These are phyloP conservation scores for Luffia ferchaultella DNA, from an alignment of 2,888 invertebrate genomes.

Conservation along the genomic window DNA sequence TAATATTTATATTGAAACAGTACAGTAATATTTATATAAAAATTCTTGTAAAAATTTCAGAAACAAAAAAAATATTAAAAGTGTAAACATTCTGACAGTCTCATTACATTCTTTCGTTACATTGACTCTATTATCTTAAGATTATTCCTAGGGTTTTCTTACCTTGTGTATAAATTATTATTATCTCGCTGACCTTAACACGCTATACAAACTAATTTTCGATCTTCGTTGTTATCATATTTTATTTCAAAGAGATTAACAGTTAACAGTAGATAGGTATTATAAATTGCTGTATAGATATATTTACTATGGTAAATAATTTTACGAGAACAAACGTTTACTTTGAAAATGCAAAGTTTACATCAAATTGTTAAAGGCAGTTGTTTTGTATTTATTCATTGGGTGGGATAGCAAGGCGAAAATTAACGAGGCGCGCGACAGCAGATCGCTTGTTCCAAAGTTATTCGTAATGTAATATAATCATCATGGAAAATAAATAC, in stretches of 20 bases:
- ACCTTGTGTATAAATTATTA: no score
- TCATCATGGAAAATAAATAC: slow-evolving; percentile 41
- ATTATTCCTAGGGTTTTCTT: no score
- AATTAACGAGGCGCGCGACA: slow-evolving; percentile 30
- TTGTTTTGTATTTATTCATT: slow-evolving; percentile 2
- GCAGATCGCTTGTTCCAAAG: slow-evolving; percentile 33
- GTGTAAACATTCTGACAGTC: no score
- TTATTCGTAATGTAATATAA: slow-evolving; percentile 56
- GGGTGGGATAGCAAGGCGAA: slow-evolving; percentile 13
- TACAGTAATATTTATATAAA: no score
- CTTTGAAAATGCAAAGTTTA: neutral
- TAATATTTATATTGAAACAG: no score
- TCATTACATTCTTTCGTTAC: no score
- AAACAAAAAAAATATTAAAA: no score
- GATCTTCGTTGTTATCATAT: neutral
- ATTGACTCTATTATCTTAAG: no score
- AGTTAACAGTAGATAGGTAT: neutral
- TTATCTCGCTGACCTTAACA: no score
- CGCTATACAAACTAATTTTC: neutral
- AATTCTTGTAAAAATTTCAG: no score
- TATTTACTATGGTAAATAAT: neutral
- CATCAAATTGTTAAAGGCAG: neutral
- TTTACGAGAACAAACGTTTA: neutral
- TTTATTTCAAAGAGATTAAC: neutral
- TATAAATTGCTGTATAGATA: neutral